A percentile compares a stretch with the other conserved stretches of the same genome.
Evolutionary conservation across 1,140 invertebrate genomes (phyloP).

Genomic region (Bacillus rossius): DNA sequence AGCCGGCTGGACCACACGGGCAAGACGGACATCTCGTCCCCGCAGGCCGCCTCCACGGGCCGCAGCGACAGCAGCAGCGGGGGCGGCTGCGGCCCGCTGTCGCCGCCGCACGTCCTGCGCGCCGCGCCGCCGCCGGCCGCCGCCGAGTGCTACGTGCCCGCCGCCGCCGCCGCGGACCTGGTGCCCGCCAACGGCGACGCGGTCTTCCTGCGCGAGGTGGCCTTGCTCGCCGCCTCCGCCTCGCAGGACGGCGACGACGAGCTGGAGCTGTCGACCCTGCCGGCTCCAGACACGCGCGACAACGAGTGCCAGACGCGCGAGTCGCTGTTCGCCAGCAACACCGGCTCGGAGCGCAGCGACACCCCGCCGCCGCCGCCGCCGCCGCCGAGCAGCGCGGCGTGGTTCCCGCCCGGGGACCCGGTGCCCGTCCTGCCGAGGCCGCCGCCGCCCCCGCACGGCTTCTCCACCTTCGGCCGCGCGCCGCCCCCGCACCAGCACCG

Average conservation of each 20-base stretch:
- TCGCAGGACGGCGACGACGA: slow-evolving; percentile 24
- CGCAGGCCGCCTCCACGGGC: slow-evolving; percentile 25
- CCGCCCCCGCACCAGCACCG: slow-evolving; percentile 28
- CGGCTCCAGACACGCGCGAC: slow-evolving; percentile 60
- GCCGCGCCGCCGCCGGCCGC: slow-evolving; percentile 27
- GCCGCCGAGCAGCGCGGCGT: slow-evolving; percentile 32
- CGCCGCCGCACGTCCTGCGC: slow-evolving; percentile 25
- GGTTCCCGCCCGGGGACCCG: neutral
- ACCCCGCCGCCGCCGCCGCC: slow-evolving; percentile 25
- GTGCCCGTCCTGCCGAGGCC: neutral
- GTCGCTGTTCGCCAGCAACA: slow-evolving; percentile 58
- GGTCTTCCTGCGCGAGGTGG: slow-evolving; percentile 12
- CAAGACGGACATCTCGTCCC: slow-evolving; percentile 38
- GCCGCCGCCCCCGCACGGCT: slow-evolving; percentile 19
- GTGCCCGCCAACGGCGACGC: slow-evolving; percentile 31
- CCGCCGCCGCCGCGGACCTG: slow-evolving; percentile 39
- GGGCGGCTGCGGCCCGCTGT: too few species aligned
- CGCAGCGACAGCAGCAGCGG: slow-evolving; percentile 9
- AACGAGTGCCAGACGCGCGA: slow-evolving; percentile 74
- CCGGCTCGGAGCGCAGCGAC: slow-evolving; percentile 19
- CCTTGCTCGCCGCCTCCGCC: slow-evolving; percentile 1
- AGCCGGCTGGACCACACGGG: slow-evolving; percentile 65
- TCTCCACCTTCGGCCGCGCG: slow-evolving; percentile 49
- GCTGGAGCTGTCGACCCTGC: slow-evolving; percentile 14
- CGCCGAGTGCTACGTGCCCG: slow-evolving; percentile 45